Base-by-base conservation (phyloP, 2,797 vertebrate species). In the Enteromius radiatus region DNA sequence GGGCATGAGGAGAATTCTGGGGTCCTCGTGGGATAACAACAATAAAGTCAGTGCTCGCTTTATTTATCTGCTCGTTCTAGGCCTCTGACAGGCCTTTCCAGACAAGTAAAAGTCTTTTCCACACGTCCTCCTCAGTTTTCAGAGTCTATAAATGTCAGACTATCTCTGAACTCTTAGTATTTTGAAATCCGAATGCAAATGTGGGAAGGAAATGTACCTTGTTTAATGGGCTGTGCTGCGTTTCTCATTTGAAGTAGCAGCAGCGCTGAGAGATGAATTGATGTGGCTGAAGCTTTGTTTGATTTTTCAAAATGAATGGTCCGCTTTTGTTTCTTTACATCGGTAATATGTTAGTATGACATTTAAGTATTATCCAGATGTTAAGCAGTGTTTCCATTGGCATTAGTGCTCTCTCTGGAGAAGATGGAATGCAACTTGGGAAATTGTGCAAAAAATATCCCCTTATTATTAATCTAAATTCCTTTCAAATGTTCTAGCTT, bases 1-100 rank as follows among this genome's bases (percentile, higher is more conserved):
- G 80, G 80, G 78, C 38, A 45, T 49, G n/a, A 36, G 87, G 90
- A 93, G 92, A 92, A 91, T 95, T 93, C 92, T 91, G 89, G 91
- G 47, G 91, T 90, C 90, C 92, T 89, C 84, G 76, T 85, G 91
- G 92, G 89, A 92, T 92, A 94, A 92, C 91, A 91, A 93, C 93
- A 94, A 93, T 93, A 92, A 94, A 92, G 92, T 92, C 80, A 85
- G 87, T 89, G 89, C 90, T 84, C 75, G 82, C 78, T 74, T 81
- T 78, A 65, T 84, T 84, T 84, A 82, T 84, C 83, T 81, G 17
- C 71, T 80, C 82, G 3, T 73, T 81, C 71, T 76, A 65, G 82
- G 70, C 65, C 54, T 73, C 65, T 59, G n/a, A 82, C 85, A 74
- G 65, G 52, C 36, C 11, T 67, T 74, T 75, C 17, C 41, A 61